Evolutionary conservation across 2,113 vertebrate genomes (phyloP).

Genomic region (Oostethus manadensis): DNA sequence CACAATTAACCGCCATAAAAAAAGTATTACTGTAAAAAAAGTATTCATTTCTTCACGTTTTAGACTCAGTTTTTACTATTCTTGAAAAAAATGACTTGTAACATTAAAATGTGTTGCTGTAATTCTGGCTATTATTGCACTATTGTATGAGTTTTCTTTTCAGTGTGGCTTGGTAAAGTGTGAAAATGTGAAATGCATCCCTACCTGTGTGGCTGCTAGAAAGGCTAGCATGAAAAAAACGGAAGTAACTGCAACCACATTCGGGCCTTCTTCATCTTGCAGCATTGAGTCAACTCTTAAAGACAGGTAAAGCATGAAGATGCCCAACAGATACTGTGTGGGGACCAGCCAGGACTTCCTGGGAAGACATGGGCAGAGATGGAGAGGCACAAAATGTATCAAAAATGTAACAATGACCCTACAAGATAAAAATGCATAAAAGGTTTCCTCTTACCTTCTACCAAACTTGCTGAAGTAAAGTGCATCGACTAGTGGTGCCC

Average conservation of each 20-base stretch:
- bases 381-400: background rate
- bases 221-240: constrained; percentile 95
- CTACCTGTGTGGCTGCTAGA: constrained; percentile 90
- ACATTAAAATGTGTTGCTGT: too few species aligned
- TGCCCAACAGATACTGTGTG: constrained; percentile 89
- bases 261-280: constrained; percentile 69
- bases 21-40: too few species aligned
- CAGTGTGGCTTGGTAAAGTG: too few species aligned
- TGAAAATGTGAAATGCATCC: too few species aligned
- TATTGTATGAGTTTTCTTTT: too few species aligned
- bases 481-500: constrained; percentile 93
- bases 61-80: too few species aligned
- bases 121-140: too few species aligned
- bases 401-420: background rate
- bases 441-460: constrained; percentile 61
- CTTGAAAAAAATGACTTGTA: too few species aligned
- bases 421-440: background rate
- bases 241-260: constrained; percentile 80
- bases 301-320: constrained; percentile 96
- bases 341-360: constrained; percentile 97
- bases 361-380: background rate
- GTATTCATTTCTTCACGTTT: too few species aligned
- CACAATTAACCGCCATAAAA: too few species aligned
- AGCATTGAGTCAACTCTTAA: constrained; percentile 78
- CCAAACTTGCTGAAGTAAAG: constrained; percentile 85